These are phyloP conservation scores for Porites australiensis DNA, from an alignment of 64 coral and sea anemone species.

Conservation along the genomic window DNA sequence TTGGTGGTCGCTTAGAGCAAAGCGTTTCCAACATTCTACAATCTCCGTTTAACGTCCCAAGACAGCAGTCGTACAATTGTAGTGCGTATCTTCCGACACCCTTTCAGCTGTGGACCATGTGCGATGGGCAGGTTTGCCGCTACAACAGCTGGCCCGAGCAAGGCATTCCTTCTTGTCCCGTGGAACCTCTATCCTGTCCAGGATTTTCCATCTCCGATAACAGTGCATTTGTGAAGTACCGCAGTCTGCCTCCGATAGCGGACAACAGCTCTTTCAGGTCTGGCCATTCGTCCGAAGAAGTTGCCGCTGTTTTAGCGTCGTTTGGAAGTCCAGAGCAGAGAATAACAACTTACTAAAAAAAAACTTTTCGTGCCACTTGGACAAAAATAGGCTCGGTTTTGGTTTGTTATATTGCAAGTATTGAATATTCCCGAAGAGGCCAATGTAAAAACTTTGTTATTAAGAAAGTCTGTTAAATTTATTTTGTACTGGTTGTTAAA, in stretches of 20 bases:
- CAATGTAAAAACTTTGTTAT: no score
- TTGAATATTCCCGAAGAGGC: no score
- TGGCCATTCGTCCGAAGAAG: conserved; percentile 8
- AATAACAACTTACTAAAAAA: background rate
- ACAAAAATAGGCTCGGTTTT: no score
- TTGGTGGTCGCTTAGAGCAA: background rate
- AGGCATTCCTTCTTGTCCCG: background rate
- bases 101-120: background rate
- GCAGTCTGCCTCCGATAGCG: background rate
- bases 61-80: conserved; percentile 8
- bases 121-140: background rate
- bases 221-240: conserved; percentile 28
- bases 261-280: background rate
- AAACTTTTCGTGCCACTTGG: background rate
- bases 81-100: conserved; percentile 33
- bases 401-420: no score
- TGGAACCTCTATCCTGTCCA: conserved; percentile 7
- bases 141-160: conserved; percentile 33
- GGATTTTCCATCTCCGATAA: conserved; percentile 14
- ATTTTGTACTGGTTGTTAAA: no score
- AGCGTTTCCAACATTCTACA: conserved; percentile 44
- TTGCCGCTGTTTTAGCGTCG: conserved; percentile 14
- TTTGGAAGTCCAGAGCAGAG: conserved; percentile 28
- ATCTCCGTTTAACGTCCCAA: background rate
- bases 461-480: no score